Base-by-base conservation (phyloP, 2,113 vertebrate genomes). In the Tetrao urogallus region DNA sequence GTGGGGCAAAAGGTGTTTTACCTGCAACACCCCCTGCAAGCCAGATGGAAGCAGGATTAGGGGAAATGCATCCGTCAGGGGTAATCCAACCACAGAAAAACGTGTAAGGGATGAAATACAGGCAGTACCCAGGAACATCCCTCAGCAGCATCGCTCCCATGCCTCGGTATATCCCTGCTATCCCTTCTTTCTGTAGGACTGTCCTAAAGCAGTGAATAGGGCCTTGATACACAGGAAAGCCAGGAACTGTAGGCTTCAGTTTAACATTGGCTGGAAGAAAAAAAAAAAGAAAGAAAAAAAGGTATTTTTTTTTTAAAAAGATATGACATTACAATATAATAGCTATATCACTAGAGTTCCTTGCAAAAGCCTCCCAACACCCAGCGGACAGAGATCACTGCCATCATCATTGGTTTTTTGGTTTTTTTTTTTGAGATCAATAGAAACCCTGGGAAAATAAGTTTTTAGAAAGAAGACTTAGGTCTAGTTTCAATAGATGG, bases 21-120 rank as follows among this genome's bases (percentile, higher is more conserved):
- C 99, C 99, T 98, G 99, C 99, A 43, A 99, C 47, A 32, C 99
- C 99, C 4, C 99, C 99, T 1, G 99, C 98, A 73, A 99, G 93
- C 98, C 98, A 99, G 92, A 99, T 97, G 7, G 98, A 97, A 63
- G 90, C 98, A 4, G 97, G 97, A 70, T 97, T 98, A 30, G 98
- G 98, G 42, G 95, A 94, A 4, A 97, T 34, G 6, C 50, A 90
- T 90, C 91, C 75, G 0, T 98, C 98, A 0, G 99, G 97, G 10
- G 96, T 99, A 90, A 99, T 94, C 98, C 98, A 98, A 80, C 97
- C 89, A 45, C 98, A 98, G 88, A 99, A 94, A 57, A 99, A 54
- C 6, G 97, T 90, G 12, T 99, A 99, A 2, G 99, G 99, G 90
- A 99, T 97, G 89, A 99, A 99, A 96, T 99, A 99, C 85, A 99